Evolutionary conservation across 2,888 invertebrate species (phyloP).

Genomic region (Trichopria drosophilae): DNA sequence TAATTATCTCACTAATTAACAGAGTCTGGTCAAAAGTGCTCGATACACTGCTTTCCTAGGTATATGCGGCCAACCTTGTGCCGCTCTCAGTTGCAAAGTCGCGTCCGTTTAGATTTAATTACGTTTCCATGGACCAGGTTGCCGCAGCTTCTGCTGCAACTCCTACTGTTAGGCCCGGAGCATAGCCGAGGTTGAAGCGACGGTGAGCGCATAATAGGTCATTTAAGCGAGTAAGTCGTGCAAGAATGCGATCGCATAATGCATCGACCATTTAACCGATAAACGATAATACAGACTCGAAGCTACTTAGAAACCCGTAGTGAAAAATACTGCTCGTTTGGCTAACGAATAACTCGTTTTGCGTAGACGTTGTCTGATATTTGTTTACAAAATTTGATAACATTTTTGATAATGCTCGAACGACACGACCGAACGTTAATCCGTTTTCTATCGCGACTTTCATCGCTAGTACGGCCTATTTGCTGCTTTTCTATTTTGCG

Average conservation of each 20-base stretch:
- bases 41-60: conserved; percentile 37
- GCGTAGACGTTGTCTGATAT: no score
- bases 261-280: conserved; percentile 11
- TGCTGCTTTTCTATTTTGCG: no score
- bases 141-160: neutral
- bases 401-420: no score
- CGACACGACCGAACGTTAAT: no score
- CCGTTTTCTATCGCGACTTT: no score
- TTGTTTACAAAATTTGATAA: no score
- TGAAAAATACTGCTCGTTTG: no score
- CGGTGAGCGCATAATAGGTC: conserved; percentile 14
- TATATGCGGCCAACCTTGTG: conserved; percentile 19
- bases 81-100: conserved; percentile 33
- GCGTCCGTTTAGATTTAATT: conserved; percentile 48
- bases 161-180: neutral
- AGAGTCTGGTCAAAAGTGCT: conserved; percentile 38
- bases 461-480: no score
- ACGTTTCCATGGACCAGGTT: conserved; percentile 43
- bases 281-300: conserved; percentile 24
- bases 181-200: neutral
- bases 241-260: conserved; percentile 9
- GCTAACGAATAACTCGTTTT: no score
- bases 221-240: conserved; percentile 4
- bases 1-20: conserved; percentile 43
- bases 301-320: conserved; percentile 18